Percentiles rank a stretch among this genome's conserved stretches.
Conservation (phyloP, 2,797 vertebrate species). For the Paratrypauchen microcephalus region DNA sequence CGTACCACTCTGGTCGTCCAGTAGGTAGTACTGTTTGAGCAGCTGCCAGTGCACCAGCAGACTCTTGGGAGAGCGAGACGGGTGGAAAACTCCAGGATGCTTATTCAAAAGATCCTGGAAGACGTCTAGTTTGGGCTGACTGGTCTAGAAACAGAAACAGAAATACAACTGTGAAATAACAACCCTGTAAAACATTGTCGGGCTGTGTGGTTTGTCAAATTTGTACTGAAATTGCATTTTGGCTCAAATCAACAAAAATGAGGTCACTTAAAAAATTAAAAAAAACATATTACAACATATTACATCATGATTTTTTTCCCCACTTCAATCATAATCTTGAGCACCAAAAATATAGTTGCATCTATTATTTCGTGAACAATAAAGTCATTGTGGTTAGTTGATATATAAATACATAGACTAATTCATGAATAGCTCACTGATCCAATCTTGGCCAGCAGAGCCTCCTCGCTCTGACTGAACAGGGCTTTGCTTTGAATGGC, state of each 20-base stretch:
- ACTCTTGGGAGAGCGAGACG: constrained; percentile 88
- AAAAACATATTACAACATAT: too few relatives aligned
- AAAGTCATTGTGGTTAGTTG: too few relatives aligned
- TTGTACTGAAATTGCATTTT: too few relatives aligned
- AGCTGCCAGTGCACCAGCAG: constrained; percentile 96
- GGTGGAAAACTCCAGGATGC: constrained; percentile 89
- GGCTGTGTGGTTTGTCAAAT: too few relatives aligned
- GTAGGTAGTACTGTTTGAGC: constrained; percentile 94
- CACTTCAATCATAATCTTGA: too few relatives aligned
- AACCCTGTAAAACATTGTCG: too few relatives aligned
- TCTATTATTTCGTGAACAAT: too few relatives aligned
- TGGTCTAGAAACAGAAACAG: constrained; percentile 65
- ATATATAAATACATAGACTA: not conserved
- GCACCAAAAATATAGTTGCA: too few relatives aligned
- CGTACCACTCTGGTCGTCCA: constrained; percentile 94
- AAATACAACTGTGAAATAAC: not conserved
- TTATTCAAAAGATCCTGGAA: constrained; percentile 93
- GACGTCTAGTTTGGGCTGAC: constrained; percentile 90
- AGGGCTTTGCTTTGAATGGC: constrained; percentile 95
- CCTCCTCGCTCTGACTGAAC: constrained; percentile 92
- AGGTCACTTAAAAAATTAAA: too few relatives aligned
- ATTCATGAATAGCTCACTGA: constrained; percentile 77
- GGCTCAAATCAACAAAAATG: too few relatives aligned
- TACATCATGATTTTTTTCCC: too few relatives aligned
- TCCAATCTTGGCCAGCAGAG: constrained; percentile 86